phyloP scores from a whole-genome alignment of 2,888 invertebrate species.

The Acanthacorydalis orientalis region DNA sequence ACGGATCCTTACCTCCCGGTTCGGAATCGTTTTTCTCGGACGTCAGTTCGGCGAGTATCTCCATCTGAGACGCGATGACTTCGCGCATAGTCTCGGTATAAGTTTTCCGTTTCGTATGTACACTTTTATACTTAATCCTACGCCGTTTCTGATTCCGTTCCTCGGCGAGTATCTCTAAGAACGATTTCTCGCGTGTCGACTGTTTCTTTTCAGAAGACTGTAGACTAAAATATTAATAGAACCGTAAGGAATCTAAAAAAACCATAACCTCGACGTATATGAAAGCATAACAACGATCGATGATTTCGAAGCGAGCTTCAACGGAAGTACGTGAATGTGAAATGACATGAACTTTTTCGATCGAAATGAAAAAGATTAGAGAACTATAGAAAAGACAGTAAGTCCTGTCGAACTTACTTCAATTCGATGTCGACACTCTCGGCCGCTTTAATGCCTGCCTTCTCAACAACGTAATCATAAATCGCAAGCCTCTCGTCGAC shows the following conservation, averaged over 20 bases:
- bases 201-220: background rate
- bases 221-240: background rate
- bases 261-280: too few relatives aligned
- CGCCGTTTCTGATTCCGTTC: conserved; percentile 42
- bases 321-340: too few relatives aligned
- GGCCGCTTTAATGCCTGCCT: conserved; percentile 19
- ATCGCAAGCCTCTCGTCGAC: conserved; percentile 37
- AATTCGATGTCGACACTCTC: conserved; percentile 24
- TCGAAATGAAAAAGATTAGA: too few relatives aligned
- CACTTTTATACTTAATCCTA: conserved; percentile 35
- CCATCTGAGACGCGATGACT: conserved; percentile 38
- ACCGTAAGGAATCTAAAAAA: too few relatives aligned
- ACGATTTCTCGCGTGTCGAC: background rate
- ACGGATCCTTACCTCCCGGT: too few relatives aligned
- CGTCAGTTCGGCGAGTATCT: conserved; percentile 9
- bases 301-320: too few relatives aligned
- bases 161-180: conserved; percentile 29
- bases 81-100: conserved; percentile 40
- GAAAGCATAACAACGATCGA: too few relatives aligned
- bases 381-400: too few relatives aligned
- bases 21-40: too few relatives aligned
- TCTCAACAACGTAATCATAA: conserved; percentile 32
- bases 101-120: conserved; percentile 35
- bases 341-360: too few relatives aligned
- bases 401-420: conserved; percentile 15